phyloP scores from a whole-genome alignment of 2,888 invertebrate genomes.

The Imbricaverruca yamaguchii region DNA sequence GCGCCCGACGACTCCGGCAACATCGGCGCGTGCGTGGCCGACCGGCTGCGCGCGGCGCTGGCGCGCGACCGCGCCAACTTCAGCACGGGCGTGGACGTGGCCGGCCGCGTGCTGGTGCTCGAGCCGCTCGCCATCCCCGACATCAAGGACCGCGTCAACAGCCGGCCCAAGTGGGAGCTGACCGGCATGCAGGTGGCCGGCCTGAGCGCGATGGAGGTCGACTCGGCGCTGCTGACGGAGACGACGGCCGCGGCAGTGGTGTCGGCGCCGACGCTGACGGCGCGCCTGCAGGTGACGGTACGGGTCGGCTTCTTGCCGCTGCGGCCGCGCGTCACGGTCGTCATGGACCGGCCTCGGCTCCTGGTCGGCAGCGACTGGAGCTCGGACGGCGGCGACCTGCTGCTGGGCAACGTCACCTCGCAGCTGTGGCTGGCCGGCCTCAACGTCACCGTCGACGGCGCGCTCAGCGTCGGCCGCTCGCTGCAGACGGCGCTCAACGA shows the following conservation, averaged over 20 bases:
- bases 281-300: neutral
- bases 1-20: neutral
- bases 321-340: neutral
- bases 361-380: neutral
- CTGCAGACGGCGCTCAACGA: neutral
- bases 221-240: constrained; percentile 1
- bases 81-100: neutral
- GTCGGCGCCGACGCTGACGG: neutral
- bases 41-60: neutral
- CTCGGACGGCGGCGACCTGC: neutral
- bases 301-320: neutral
- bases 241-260: neutral
- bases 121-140: neutral
- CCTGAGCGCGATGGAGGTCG: neutral
- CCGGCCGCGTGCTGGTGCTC: neutral
- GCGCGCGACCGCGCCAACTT: neutral
- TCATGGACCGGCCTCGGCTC: neutral
- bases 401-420: neutral
- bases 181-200: neutral
- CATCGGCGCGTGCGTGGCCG: neutral
- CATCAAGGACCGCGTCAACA: neutral
- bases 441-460: neutral
- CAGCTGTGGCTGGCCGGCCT: neutral
- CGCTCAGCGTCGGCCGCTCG: neutral
- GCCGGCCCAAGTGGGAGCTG: neutral